Base-by-base conservation (phyloP, 2,888 invertebrate genomes). In the Chrysopilus asiliformis region DNA sequence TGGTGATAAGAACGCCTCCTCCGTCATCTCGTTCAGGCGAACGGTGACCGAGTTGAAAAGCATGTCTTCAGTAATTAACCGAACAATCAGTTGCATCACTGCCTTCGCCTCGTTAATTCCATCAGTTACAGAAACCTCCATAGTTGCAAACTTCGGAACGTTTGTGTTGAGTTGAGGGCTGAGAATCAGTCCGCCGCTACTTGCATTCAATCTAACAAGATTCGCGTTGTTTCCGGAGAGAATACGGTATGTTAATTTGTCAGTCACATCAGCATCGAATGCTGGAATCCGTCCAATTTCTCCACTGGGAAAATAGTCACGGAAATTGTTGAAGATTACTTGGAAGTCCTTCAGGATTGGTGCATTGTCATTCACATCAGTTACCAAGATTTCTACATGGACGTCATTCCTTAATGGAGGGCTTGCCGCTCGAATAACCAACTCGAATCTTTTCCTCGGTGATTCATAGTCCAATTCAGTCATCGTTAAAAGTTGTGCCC, bases 401-500 rank as follows among this genome's bases (percentile, higher is more conserved):
- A 85, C 89, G 56, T 93, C 89, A 44, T 83, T 86, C 53, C 93
- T 73, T 4, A 93, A 59, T 0, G 91, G 91, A 0, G 85, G 84
- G 45, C 91, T 91, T 0, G 90, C 81, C 0, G 97, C 97, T 36
- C 93, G 68, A 4, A 98, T 76, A 15, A 89, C 73, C 3, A 95
- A 64, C 55, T 89, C 83, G 57, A 85, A 97, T 42, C 78, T 79
- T 58, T 94, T 94, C 42, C 85, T 76, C 1, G 82, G 72, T n/a
- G 89, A 86, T 58, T 98, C 98, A 57, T 93, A 97, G 65, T 98
- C 97, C 24, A 98, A 62, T 52, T 94, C 91, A 1, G 84, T 79
- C 68, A 85, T 76, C 0, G 91, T 91, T 0, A 87, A 71, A 3
- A 97, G 66, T 55, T 91, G 86, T 0, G 93, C 91, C 43, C 81